Base-by-base conservation (phyloP, 1,140 invertebrate genomes). In the Camponotus pennsylvanicus region DNA sequence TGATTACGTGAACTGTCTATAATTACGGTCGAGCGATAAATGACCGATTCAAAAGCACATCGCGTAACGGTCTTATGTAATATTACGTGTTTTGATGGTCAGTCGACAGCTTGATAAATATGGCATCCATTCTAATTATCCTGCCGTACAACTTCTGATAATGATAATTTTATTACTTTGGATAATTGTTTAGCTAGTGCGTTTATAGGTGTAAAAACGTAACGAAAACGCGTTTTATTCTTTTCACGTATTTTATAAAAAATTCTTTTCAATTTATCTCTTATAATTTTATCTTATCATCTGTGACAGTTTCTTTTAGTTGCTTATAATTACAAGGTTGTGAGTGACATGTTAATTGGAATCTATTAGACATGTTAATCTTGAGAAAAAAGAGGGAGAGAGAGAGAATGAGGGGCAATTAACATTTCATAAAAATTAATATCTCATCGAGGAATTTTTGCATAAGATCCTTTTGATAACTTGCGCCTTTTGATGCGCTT, bases 11-110 rank as follows among this genome's bases (percentile, higher is more conserved):
- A 75, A 45, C 55, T 45, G 42, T 49, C 67, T 57, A 37, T 75
- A 83, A 83, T 83, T 75, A 75, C 18, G 21, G 2, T 15, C 52
- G 32, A 61, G n/a, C 42, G 40, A 83, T 83, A 83, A 83, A 61
- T 70, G 69, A 27, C n/a, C 57, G 15, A 13, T 61, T 13, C 37
- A 61, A 82, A 59, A 55, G 15, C 49, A 52, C 27, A 27, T 37
- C 66, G 52, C 49, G 66, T 80, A 80, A 80, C 37, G n/a, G 11
- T 27, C 40, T 71, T 73, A 73, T 64, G 55, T 82, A 69, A 71
- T 32, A 18, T 6, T 32, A 18, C 11, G 21, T 71, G 52, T 73
- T 61, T 73, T 73, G 78, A 52, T 34, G 61, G 40, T 69, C 7
- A 71, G 40, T 69, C 7, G 63, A 69, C 3, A 67, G 71, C 66